Base-by-base conservation (phyloP, 2,797 vertebrate genomes). In the Paguma larvata region DNA sequence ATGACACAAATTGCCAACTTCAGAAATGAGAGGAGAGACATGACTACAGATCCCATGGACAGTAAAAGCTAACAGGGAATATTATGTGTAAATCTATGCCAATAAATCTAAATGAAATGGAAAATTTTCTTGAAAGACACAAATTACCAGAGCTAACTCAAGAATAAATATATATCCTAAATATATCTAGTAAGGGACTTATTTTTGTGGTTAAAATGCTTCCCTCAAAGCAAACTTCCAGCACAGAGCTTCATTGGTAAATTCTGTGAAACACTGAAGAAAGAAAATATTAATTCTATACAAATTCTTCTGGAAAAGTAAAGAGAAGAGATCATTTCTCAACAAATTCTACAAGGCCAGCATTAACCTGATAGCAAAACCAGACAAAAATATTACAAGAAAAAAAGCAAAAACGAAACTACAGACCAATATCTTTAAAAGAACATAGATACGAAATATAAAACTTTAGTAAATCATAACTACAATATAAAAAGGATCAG, bases 61-160 rank as follows among this genome's bases (percentile, higher is more conserved):
- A 62, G 9, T 63, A 85, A 80, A 67, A 6, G 4, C 79, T 82
- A 85, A 85, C 48, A 91, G 51, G 15, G 16, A 80, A 82, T 79
- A 62, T 59, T 68, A 82, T 27, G 6, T 63, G 34, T 38, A 89
- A 82, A 25, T 85, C 46, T 77, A 85, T 88, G 75, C 5, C 53
- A 62, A 95, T 56, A 93, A 72, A 93, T 51, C 73, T 13, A 89
- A 72, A 41, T 46, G 12, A 63, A 84, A n/a, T 38, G n/a, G 77
- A 88, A 14, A 79, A 87, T 14, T 84, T 94, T 21, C 72, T 80
- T 80, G 18, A 48, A 89, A 97, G 51, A 94, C 2, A 67, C 34
- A 79, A 95, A 92, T 87, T 84, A 80, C 46, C 56, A 75, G 93
- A 80, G 19, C 12, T 92, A 51, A 68, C 10, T 83, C 44, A 91